Percentiles rank a stretch among this genome's conserved stretches.
phyloP scores from a whole-genome alignment of 2,113 vertebrate genomes.

The Stigmatopora argus region DNA sequence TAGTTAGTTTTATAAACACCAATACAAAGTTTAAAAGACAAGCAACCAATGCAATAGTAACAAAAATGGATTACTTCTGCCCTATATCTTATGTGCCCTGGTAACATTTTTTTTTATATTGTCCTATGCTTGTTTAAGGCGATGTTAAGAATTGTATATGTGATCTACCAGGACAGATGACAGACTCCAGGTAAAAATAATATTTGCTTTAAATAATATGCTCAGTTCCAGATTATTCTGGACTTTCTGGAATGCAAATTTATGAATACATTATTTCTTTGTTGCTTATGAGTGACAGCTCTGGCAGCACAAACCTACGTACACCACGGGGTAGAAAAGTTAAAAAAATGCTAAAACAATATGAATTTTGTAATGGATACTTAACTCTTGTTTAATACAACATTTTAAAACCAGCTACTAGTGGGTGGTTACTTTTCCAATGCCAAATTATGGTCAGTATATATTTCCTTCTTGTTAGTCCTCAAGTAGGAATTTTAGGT shows the following conservation, averaged over 20 bases:
- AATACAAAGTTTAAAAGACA: neutral
- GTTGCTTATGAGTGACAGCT: neutral
- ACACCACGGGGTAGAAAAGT: neutral
- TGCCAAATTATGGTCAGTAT: too few species aligned
- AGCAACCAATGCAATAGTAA: neutral
- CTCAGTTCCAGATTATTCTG: conserved; percentile 11
- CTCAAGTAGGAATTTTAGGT: too few species aligned
- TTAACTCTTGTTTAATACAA: neutral
- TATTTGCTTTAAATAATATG: conserved; percentile 29
- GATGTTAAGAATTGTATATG: neutral
- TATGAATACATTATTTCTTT: neutral
- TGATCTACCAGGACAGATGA: conserved; percentile 8
- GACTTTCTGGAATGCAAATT: conserved; percentile 1
- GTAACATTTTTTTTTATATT: neutral
- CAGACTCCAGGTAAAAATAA: conserved; percentile 17
- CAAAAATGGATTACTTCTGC: neutral
- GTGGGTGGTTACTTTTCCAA: too few species aligned
- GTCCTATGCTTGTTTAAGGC: neutral
- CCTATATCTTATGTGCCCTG: neutral
- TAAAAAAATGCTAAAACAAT: neutral
- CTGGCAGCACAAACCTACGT: neutral
- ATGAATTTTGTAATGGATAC: neutral
- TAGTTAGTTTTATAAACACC: neutral
- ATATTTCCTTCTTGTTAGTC: too few species aligned
- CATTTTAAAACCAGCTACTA: neutral